phyloP scores from a whole-genome alignment of 1,140 invertebrate species.

The Brevipalpus yothersi region DNA sequence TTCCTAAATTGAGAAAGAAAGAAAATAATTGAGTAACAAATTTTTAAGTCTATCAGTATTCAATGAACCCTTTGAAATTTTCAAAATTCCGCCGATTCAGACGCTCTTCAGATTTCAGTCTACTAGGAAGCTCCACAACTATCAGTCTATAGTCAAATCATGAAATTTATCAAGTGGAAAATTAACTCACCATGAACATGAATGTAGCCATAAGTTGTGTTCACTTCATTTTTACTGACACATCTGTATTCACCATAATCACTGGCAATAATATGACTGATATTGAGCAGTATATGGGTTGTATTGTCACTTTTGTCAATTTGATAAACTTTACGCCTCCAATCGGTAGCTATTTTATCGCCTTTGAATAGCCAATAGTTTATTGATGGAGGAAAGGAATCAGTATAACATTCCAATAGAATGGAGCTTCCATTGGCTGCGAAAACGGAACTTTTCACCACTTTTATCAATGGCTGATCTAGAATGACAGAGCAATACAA shows the following conservation, averaged over 20 bases:
- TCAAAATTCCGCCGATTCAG: no score
- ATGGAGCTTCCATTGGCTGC: conserved; percentile 38
- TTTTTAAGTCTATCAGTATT: no score
- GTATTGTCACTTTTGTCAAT: conserved; percentile 1
- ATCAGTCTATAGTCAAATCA: no score
- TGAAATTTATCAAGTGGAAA: background rate
- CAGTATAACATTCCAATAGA: conserved; percentile 54
- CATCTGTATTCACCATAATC: conserved; percentile 55
- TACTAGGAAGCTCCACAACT: no score
- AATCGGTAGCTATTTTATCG: conserved; percentile 39
- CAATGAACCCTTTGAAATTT: no score
- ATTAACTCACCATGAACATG: conserved; percentile 33
- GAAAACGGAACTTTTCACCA: conserved; percentile 35
- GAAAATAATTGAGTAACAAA: no score
- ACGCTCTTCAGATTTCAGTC: no score
- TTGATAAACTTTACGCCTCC: conserved; percentile 11
- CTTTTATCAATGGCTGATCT: conserved; percentile 53
- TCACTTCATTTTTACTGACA: conserved; percentile 51
- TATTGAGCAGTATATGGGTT: conserved; percentile 38
- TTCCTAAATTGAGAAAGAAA: no score
- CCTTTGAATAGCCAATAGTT: conserved; percentile 59
- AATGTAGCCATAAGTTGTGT: conserved; percentile 45
- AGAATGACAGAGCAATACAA: conserved; percentile 5
- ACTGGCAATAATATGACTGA: conserved; percentile 31
- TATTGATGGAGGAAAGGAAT: conserved; percentile 60